A percentile compares a stretch with the other conserved stretches of the same genome.
phyloP scores from a whole-genome alignment of 2,113 vertebrate genomes.

The Urocitellus parryii region DNA sequence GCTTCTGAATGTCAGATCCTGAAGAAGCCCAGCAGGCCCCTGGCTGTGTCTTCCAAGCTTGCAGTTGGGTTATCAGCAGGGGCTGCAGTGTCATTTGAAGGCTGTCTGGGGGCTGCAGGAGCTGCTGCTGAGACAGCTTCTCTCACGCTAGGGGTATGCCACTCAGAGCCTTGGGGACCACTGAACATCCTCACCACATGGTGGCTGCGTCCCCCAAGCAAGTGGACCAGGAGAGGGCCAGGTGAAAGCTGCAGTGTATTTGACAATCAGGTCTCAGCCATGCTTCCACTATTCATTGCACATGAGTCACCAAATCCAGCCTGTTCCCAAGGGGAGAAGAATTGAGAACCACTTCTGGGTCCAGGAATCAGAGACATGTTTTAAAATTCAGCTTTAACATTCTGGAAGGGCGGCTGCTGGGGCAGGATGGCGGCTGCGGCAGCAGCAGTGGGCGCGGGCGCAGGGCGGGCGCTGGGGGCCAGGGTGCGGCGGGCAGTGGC shows the following conservation, averaged over 20 bases:
- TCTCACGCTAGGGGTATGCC: neutral
- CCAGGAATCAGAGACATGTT: neutral
- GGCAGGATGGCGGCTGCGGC: too few species aligned
- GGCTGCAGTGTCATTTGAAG: too few species aligned
- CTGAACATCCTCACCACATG: neutral
- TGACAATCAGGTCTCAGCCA: neutral
- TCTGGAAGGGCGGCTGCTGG: neutral
- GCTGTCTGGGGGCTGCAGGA: neutral
- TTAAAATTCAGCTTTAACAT: neutral
- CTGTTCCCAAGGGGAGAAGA: neutral
- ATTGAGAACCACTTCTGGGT: neutral
- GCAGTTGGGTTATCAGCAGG: too few species aligned
- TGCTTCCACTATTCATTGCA: too few species aligned
- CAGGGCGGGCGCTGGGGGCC: too few species aligned
- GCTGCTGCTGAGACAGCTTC: too few species aligned
- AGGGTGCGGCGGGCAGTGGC: too few species aligned
- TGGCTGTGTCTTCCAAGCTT: too few species aligned
- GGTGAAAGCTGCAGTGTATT: neutral
- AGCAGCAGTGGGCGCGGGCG: too few species aligned
- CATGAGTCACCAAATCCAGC: too few species aligned
- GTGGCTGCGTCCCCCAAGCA: neutral
- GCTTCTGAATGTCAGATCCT: too few species aligned
- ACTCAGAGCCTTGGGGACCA: neutral
- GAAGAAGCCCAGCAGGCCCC: too few species aligned
- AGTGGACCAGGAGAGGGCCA: neutral